phyloP scores from a whole-genome alignment of 2,888 invertebrate genomes.

The Asteroscopus sphinx region DNA sequence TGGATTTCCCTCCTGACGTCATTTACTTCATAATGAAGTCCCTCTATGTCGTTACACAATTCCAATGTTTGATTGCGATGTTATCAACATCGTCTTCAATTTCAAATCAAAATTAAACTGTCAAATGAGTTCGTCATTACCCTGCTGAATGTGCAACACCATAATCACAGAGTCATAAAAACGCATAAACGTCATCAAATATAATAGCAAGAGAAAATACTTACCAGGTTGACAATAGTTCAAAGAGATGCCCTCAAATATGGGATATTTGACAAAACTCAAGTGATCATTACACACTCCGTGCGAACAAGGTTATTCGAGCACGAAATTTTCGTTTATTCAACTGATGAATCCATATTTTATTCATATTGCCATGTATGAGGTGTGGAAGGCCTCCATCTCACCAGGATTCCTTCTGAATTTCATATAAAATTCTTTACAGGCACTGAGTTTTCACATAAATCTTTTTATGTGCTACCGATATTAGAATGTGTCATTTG shows the following conservation, averaged over 20 bases:
- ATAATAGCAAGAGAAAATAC: conserved; percentile 32
- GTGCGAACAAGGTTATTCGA: conserved; percentile 71
- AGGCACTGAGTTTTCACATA: conserved; percentile 59
- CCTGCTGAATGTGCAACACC: conserved; percentile 6
- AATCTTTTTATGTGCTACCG: conserved; percentile 57
- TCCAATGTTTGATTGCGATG: too few relatives aligned
- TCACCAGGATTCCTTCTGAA: conserved; percentile 59
- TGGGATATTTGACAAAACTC: conserved; percentile 61
- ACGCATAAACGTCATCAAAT: conserved; percentile 20
- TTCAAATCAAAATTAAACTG: too few relatives aligned
- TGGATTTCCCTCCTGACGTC: too few relatives aligned
- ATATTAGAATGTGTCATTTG: conserved; percentile 52
- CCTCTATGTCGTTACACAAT: too few relatives aligned
- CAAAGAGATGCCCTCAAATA: conserved; percentile 41
- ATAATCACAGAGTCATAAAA: conserved; percentile 19
- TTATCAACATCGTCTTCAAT: too few relatives aligned
- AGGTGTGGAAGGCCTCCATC: conserved; percentile 63
- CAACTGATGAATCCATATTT: conserved; percentile 85
- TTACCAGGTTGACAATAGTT: conserved; percentile 39
- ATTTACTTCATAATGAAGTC: too few relatives aligned
- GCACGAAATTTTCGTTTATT: conserved; percentile 78
- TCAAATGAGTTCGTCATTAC: too few relatives aligned
- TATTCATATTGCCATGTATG: conserved; percentile 81
- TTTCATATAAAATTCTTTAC: conserved; percentile 68
- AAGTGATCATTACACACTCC: conserved; percentile 71